Percentiles rank a stretch among this genome's conserved stretches.
These are phyloP conservation scores for Coboldia fuscipes DNA, from an alignment of 1,140 invertebrate species.

Conservation along the genomic window DNA sequence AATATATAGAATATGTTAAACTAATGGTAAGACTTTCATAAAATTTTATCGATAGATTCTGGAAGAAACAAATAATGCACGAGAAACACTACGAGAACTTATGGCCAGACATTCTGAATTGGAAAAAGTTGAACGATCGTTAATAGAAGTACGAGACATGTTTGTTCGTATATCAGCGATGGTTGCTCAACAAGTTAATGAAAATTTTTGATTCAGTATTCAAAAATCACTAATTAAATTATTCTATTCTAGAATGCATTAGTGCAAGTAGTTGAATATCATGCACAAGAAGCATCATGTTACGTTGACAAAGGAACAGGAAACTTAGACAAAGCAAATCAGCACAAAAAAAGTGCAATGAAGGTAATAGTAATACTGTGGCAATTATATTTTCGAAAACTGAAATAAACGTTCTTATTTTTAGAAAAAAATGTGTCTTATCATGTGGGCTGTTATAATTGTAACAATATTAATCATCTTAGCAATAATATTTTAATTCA, in stretches of 20 bases:
- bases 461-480: background rate
- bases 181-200: conserved; percentile 14
- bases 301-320: conserved; percentile 15
- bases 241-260: conserved; percentile 10
- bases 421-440: background rate
- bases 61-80: conserved; percentile 18
- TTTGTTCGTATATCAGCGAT: conserved; percentile 18
- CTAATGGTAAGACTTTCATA: background rate
- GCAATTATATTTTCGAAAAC: too few species aligned
- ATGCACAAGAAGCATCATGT: conserved; percentile 16
- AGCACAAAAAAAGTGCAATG: conserved; percentile 12
- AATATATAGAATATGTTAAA: background rate
- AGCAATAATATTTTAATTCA: background rate
- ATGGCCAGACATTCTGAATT: conserved; percentile 18
- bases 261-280: conserved; percentile 18
- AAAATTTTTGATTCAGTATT: background rate
- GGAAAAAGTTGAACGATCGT: conserved; percentile 17
- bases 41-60: conserved; percentile 9
- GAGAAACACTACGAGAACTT: conserved; percentile 14
- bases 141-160: conserved; percentile 18
- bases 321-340: conserved; percentile 15
- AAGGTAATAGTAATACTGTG: too few species aligned
- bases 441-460: background rate
- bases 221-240: background rate
- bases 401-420: too few species aligned